These are phyloP conservation scores for Ennomos fuscantarius DNA, from an alignment of 2,888 invertebrate species.

Conservation along the genomic window DNA sequence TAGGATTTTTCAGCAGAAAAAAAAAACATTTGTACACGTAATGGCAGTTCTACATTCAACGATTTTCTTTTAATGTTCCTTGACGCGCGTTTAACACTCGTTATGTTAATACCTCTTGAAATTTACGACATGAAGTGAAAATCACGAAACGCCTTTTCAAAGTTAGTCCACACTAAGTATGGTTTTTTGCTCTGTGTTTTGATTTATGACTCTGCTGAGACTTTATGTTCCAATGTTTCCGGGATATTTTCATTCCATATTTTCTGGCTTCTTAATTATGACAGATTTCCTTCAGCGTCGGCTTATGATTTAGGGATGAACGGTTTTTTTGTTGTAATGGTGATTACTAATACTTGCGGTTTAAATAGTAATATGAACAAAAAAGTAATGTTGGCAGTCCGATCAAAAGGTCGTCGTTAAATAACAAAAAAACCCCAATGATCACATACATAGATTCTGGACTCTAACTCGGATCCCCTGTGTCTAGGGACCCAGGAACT, in stretches of 20 bases:
- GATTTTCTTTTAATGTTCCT: conserved; percentile 36
- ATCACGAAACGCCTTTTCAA: conserved; percentile 25
- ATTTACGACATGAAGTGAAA: conserved; percentile 31
- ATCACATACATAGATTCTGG: too few relatives aligned
- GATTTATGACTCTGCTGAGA: conserved; percentile 19
- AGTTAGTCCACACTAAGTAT: conserved; percentile 12
- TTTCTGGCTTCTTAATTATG: conserved; percentile 19
- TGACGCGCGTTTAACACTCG: conserved; percentile 34
- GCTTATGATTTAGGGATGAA: conserved; percentile 2
- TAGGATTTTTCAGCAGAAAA: conserved; percentile 2
- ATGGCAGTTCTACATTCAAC: conserved; percentile 23
- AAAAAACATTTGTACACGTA: conserved; percentile 12
- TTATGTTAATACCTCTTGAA: conserved; percentile 37
- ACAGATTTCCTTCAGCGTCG: conserved; percentile 13
- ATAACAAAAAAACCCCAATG: too few relatives aligned
- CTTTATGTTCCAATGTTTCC: conserved; percentile 2
- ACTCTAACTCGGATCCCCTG: too few relatives aligned
- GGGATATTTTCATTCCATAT: background rate
- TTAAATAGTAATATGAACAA: too few relatives aligned
- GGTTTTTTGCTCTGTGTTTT: conserved; percentile 23
- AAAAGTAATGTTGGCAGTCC: too few relatives aligned
- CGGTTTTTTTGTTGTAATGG: conserved; percentile 3
- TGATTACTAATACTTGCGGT: too few relatives aligned
- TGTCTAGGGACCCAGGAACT: too few relatives aligned
- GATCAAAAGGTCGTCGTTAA: too few relatives aligned